Conservation (phyloP, 1,140 invertebrate genomes). For the Drosophila nasuta region DNA sequence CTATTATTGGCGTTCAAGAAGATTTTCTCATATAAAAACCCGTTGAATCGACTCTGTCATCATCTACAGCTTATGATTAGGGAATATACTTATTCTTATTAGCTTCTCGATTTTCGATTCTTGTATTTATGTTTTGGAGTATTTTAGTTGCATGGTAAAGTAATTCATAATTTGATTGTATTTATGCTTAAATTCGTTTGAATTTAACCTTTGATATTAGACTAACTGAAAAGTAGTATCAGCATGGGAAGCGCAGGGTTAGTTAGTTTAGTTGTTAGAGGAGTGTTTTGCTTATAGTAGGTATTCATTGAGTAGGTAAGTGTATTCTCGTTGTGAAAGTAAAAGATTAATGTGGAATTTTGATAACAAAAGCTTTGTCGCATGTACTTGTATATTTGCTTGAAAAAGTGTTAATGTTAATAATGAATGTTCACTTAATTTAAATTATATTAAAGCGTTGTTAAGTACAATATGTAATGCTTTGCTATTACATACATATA, state of each 20-base stretch:
- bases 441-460: slow-evolving; percentile 62
- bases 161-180: slow-evolving; percentile 80
- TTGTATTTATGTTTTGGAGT: slow-evolving; percentile 51
- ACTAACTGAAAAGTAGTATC: slow-evolving; percentile 58
- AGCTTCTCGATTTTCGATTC: slow-evolving; percentile 17
- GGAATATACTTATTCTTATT: slow-evolving; percentile 7
- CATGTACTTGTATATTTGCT: slow-evolving; percentile 59
- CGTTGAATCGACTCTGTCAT: slow-evolving; percentile 22
- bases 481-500: slow-evolving; percentile 57
- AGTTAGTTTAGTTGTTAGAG: slow-evolving; percentile 45
- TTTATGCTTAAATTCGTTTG: slow-evolving; percentile 81
- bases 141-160: slow-evolving; percentile 71
- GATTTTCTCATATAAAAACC: slow-evolving; percentile 43
- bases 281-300: slow-evolving; percentile 38
- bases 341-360: slow-evolving; percentile 28
- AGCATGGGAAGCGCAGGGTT: slow-evolving; percentile 63
- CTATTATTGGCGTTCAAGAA: slow-evolving; percentile 40
- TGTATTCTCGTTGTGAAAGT: slow-evolving; percentile 13
- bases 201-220: slow-evolving; percentile 80
- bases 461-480: slow-evolving; percentile 67
- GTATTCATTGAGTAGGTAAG: slow-evolving; percentile 21
- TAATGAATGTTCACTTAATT: slow-evolving; percentile 24
- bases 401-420: slow-evolving; percentile 36
- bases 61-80: slow-evolving; percentile 5
- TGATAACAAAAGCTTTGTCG: slow-evolving; percentile 35